phyloP scores from a whole-genome alignment of 2,888 invertebrate species.

The Iphiclides podalirius region DNA sequence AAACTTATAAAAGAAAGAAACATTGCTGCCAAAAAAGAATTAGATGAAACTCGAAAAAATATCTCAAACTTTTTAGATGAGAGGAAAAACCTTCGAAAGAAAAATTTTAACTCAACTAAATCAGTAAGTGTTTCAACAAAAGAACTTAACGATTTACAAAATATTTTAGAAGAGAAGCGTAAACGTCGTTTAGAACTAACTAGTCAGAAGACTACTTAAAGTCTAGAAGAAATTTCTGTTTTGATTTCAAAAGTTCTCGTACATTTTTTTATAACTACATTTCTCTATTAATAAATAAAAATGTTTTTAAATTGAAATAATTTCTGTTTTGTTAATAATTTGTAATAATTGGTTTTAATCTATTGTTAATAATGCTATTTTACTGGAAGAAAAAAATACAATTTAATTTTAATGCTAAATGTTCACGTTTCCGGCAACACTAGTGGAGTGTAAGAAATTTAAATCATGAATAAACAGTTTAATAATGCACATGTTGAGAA shows the following conservation, averaged over 20 bases:
- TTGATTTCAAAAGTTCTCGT: too few relatives aligned
- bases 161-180: conserved; percentile 70
- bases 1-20: conserved; percentile 65
- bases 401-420: too few relatives aligned
- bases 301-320: too few relatives aligned
- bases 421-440: too few relatives aligned
- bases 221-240: too few relatives aligned
- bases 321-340: too few relatives aligned
- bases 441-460: conserved; percentile 10
- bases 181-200: conserved; percentile 48
- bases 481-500: conserved; percentile 26
- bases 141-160: conserved; percentile 70
- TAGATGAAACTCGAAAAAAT: conserved; percentile 67
- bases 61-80: conserved; percentile 60
- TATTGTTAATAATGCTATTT: too few relatives aligned
- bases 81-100: conserved; percentile 45
- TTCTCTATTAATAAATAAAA: too few relatives aligned
- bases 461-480: conserved; percentile 16
- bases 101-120: conserved; percentile 41
- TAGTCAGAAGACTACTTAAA: background rate
- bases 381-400: too few relatives aligned
- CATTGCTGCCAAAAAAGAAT: conserved; percentile 59
- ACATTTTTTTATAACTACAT: too few relatives aligned
- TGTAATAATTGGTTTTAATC: too few relatives aligned
- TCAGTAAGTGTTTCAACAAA: conserved; percentile 41